phyloP scores from a whole-genome alignment of 1,140 invertebrate genomes.

The Meloidogyne chitwoodi region DNA sequence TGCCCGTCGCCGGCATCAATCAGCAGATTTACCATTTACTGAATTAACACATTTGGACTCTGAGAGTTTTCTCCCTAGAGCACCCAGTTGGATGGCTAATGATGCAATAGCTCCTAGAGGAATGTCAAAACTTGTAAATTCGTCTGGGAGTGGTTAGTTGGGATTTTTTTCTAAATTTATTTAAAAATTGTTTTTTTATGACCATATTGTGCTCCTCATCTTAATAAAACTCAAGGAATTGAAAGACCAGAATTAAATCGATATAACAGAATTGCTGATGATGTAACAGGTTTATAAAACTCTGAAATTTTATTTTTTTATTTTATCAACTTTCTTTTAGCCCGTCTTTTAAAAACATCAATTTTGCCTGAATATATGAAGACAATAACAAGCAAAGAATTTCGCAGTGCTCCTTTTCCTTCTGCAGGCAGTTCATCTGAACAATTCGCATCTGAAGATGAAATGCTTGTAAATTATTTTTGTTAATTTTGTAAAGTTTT shows the following conservation, averaged over 20 bases:
- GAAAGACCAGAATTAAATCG: slow-evolving; percentile 41
- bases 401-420: slow-evolving; percentile 50
- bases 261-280: slow-evolving; percentile 51
- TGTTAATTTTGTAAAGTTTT: not conserved
- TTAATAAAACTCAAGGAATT: slow-evolving; percentile 48
- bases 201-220: slow-evolving; percentile 54
- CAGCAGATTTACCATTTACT: slow-evolving; percentile 30
- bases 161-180: not conserved
- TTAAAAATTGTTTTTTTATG: slow-evolving; percentile 32
- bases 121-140: slow-evolving; percentile 13
- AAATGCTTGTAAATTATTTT: slow-evolving; percentile 37
- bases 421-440: slow-evolving; percentile 43
- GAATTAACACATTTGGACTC: slow-evolving; percentile 45
- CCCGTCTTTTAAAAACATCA: slow-evolving; percentile 49
- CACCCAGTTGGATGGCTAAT: slow-evolving; percentile 38
- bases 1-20: slow-evolving; percentile 34
- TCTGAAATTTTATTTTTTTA: too few species aligned
- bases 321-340: too few species aligned
- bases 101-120: slow-evolving; percentile 46
- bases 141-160: slow-evolving; percentile 26
- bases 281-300: slow-evolving; percentile 45
- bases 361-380: slow-evolving; percentile 46
- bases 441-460: slow-evolving; percentile 43
- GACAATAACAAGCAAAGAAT: slow-evolving; percentile 49
- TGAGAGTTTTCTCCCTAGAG: slow-evolving; percentile 46